phyloP scores from a whole-genome alignment of 2,113 vertebrate species.

The Rhabdornis inornatus region DNA sequence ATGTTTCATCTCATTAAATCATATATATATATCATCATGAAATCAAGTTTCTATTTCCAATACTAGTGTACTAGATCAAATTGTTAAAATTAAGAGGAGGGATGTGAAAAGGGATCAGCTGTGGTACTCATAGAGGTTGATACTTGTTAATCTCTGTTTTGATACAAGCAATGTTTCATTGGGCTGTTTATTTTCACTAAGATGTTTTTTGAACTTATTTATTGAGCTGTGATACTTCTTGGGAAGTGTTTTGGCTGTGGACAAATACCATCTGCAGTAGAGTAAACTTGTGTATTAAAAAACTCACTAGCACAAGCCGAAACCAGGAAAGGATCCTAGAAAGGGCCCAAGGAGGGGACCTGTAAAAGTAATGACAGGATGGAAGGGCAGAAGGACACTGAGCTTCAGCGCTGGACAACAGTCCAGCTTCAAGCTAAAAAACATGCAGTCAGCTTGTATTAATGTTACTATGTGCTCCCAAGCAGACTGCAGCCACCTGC shows the following conservation, averaged over 20 bases:
- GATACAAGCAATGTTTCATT: slow-evolving; percentile 38
- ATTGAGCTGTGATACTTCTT: slow-evolving; percentile 58
- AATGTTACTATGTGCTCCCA: not conserved
- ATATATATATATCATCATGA: not conserved
- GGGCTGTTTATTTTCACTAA: slow-evolving; percentile 69
- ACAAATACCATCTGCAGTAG: slow-evolving; percentile 72
- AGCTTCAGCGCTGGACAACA: not conserved
- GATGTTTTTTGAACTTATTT: slow-evolving; percentile 66
- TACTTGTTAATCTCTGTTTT: slow-evolving; percentile 57
- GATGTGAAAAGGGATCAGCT: not conserved
- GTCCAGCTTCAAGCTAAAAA: slow-evolving; percentile 15
- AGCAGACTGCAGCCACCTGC: not conserved
- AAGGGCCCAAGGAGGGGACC: slow-evolving; percentile 4
- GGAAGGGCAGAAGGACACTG: not conserved
- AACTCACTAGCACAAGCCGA: slow-evolving; percentile 61
- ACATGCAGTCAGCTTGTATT: not conserved
- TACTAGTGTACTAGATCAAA: not conserved
- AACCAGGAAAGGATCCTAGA: slow-evolving; percentile 43
- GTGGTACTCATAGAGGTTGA: not conserved
- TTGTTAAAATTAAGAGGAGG: not conserved
- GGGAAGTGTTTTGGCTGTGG: slow-evolving; percentile 64
- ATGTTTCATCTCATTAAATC: slow-evolving; percentile 28
- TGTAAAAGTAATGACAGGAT: not conserved
- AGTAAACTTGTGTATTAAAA: slow-evolving; percentile 66
- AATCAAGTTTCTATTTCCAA: slow-evolving; percentile 33